These are phyloP conservation scores for Typhlichthys eigenmanni DNA, from an alignment of 2,797 vertebrate species.

Conservation along the genomic window DNA sequence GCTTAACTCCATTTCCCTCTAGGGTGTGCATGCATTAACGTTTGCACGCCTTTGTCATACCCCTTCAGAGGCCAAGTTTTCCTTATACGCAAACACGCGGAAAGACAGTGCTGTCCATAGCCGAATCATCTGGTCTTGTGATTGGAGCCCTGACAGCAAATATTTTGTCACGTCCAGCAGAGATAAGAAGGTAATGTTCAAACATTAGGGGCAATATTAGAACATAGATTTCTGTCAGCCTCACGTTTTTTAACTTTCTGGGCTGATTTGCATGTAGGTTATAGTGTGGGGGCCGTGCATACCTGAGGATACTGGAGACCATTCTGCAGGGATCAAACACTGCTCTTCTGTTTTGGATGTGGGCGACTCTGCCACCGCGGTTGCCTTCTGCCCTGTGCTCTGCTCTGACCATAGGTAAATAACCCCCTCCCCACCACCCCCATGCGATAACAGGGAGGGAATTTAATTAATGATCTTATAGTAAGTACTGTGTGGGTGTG, in stretches of 20 bases:
- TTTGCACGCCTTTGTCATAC: conserved; percentile 4
- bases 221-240: too few species aligned
- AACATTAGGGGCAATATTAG: background rate
- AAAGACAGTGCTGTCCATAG: conserved; percentile 88
- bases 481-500: conserved; percentile 17
- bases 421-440: background rate
- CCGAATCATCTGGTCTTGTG: conserved; percentile 97
- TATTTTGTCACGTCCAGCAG: conserved; percentile 95
- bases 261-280: conserved; percentile 74
- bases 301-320: conserved; percentile 43
- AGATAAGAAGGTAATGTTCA: conserved; percentile 88
- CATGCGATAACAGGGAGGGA: conserved; percentile 16
- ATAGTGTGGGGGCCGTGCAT: conserved; percentile 87
- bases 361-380: conserved; percentile 88
- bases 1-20: background rate
- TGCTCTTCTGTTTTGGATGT: conserved; percentile 88
- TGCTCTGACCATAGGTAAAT: conserved; percentile 79
- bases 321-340: conserved; percentile 67
- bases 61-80: conserved; percentile 82
- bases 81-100: conserved; percentile 81
- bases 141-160: conserved; percentile 91
- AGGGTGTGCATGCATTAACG: conserved; percentile 1
- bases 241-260: background rate
- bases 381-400: conserved; percentile 79
- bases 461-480: background rate